A percentile compares a stretch with the other conserved stretches of the same genome.
Evolutionary conservation across 2,113 vertebrate genomes (phyloP).

Genomic region (Aythya baeri): DNA sequence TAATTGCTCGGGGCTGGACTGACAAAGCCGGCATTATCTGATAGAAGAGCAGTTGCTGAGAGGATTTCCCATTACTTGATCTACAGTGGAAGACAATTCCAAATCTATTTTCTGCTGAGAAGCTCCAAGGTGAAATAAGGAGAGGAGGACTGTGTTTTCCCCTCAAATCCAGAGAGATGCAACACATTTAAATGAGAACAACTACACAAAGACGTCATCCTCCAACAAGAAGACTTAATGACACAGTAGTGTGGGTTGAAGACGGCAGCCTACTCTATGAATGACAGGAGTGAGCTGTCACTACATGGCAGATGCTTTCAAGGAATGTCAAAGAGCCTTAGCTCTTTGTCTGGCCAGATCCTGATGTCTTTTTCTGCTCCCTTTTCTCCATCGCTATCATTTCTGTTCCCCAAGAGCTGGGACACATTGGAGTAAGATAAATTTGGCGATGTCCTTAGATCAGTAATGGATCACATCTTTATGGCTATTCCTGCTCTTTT

Average conservation of each 20-base stretch:
- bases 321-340: background rate
- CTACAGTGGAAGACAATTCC: background rate
- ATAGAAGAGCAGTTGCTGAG: background rate
- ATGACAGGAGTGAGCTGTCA: background rate
- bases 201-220: background rate
- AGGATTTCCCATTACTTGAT: background rate
- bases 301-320: background rate
- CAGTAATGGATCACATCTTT: background rate
- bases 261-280: background rate
- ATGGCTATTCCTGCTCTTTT: background rate
- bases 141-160: background rate
- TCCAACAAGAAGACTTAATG: background rate
- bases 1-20: background rate
- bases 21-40: background rate
- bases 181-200: background rate
- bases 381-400: background rate
- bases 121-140: background rate
- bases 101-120: background rate
- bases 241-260: background rate
- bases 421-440: rapidly evolving
- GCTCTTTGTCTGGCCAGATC: background rate
- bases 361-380: background rate
- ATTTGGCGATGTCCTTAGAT: background rate
- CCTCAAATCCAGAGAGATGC: background rate
- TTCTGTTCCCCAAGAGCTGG: background rate